Conservation (phyloP, 1,140 invertebrate species). For the Maniola jurtina region DNA sequence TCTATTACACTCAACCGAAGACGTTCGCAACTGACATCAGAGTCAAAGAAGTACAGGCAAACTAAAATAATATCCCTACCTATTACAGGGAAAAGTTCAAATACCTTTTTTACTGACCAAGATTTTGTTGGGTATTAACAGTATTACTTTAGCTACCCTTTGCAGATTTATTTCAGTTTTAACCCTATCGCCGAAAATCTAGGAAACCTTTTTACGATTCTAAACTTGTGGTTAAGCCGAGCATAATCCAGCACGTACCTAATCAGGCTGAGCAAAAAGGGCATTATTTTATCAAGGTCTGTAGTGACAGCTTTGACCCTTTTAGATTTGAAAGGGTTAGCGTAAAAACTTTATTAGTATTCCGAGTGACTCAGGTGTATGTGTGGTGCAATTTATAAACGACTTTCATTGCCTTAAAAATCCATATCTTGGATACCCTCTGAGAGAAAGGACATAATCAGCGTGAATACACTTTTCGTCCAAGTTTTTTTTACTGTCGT, state of each 20-base stretch:
- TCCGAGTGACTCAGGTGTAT: slow-evolving; percentile 51
- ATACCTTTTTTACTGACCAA: too few species aligned
- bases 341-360: slow-evolving; percentile 65
- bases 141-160: neutral
- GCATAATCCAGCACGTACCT: slow-evolving; percentile 42
- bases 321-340: slow-evolving; percentile 52
- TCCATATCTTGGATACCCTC: neutral
- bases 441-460: too few species aligned
- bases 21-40: too few species aligned
- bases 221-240: slow-evolving; percentile 13
- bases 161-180: neutral
- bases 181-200: neutral
- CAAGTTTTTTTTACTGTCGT: too few species aligned
- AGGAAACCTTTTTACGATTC: slow-evolving; percentile 7
- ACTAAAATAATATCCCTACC: too few species aligned
- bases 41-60: too few species aligned
- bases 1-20: too few species aligned
- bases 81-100: too few species aligned
- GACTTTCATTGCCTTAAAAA: neutral
- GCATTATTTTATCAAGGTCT: slow-evolving; percentile 34
- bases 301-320: slow-evolving; percentile 42
- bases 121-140: neutral
- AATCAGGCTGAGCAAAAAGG: slow-evolving; percentile 37
- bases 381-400: slow-evolving; percentile 29
- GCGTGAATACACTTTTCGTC: neutral